Percentiles rank a stretch among this genome's conserved stretches.
phyloP scores from a whole-genome alignment of 2,113 vertebrate genomes.

The Smithornis capensis region DNA sequence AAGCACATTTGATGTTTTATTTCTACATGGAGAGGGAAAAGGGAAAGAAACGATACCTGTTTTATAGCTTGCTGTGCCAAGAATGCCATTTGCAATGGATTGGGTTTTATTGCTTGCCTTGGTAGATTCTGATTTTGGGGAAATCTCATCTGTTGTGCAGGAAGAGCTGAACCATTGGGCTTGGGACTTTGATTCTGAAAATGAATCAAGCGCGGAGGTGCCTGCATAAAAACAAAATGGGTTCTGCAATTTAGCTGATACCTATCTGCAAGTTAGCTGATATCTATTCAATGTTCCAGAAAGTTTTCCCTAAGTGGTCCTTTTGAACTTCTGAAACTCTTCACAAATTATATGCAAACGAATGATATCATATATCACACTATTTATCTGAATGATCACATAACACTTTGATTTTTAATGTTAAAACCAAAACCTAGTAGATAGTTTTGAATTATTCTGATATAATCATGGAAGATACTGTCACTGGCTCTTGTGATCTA shows the following conservation, averaged over 20 bases:
- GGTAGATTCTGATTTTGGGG: constrained; percentile 68
- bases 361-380: not conserved
- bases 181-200: constrained; percentile 78
- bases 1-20: not conserved
- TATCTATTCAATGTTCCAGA: not conserved
- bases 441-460: not conserved
- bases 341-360: not conserved
- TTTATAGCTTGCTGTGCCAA: constrained; percentile 82
- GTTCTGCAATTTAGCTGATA: not conserved
- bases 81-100: constrained; percentile 76
- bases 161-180: constrained; percentile 70
- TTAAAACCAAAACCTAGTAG: not conserved
- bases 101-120: constrained; percentile 69
- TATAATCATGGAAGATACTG: not conserved
- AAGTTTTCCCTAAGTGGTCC: not conserved
- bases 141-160: constrained; percentile 74
- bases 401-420: not conserved
- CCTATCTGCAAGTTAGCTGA: not conserved
- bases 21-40: not conserved
- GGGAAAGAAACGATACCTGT: constrained; percentile 66
- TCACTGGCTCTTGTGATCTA: no score
- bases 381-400: not conserved
- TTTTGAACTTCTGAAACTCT: not conserved
- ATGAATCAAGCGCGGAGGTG: constrained; percentile 80
- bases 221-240: constrained; percentile 52